phyloP scores from a whole-genome alignment of 2,888 invertebrate species.

The Lepas anatifera region DNA sequence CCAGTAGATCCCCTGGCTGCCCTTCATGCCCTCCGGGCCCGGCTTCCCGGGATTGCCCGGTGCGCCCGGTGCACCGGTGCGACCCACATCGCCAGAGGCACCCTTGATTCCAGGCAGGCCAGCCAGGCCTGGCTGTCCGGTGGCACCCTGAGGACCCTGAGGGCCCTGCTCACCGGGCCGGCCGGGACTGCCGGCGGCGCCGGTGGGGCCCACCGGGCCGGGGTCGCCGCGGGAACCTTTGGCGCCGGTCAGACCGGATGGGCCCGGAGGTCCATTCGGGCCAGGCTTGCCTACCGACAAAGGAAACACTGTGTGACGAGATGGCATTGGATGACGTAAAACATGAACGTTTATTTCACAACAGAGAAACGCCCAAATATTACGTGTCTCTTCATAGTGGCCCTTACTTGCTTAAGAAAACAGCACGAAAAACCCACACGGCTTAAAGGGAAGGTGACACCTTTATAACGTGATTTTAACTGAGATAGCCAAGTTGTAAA shows the following conservation, averaged over 20 bases:
- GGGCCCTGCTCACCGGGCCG: constrained; percentile 61
- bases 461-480: too few species aligned
- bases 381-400: too few species aligned
- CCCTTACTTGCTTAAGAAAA: too few species aligned
- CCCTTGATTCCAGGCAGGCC: constrained; percentile 60
- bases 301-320: too few species aligned
- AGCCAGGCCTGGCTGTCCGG: constrained; percentile 52
- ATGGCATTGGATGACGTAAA: too few species aligned
- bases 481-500: too few species aligned
- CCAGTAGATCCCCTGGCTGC: constrained; percentile 30
- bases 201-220: constrained; percentile 60
- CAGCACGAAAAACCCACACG: too few species aligned
- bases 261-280: constrained; percentile 47
- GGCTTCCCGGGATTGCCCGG: constrained; percentile 55
- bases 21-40: constrained; percentile 60
- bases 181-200: constrained; percentile 62
- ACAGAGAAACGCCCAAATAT: too few species aligned
- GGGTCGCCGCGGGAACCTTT: constrained; percentile 64
- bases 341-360: too few species aligned
- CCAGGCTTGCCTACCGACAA: constrained; percentile 58
- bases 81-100: constrained; percentile 52
- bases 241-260: constrained; percentile 51
- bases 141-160: constrained; percentile 57
- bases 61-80: constrained; percentile 44
- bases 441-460: too few species aligned